These are phyloP conservation scores for Hystrix cristata DNA, from an alignment of 2,113 vertebrate genomes.

Conservation along the genomic window DNA sequence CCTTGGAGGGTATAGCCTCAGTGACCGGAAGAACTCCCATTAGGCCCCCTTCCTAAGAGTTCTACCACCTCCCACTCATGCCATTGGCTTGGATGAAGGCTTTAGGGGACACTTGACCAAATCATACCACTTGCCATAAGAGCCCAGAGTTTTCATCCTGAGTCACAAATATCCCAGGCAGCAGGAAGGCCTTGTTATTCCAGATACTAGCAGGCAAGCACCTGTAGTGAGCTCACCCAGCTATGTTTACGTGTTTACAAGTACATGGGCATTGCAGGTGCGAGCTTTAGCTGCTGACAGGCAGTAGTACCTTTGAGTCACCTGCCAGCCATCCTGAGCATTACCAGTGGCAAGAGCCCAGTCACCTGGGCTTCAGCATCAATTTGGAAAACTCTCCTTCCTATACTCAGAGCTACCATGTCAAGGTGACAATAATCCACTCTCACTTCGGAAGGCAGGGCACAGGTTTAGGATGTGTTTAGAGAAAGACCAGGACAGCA, in stretches of 20 bases:
- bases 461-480: background rate
- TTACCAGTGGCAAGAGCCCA: background rate
- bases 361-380: background rate
- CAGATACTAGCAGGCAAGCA: background rate
- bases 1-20: background rate
- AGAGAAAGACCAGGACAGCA: background rate
- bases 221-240: background rate
- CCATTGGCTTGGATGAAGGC: background rate
- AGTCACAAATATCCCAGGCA: background rate
- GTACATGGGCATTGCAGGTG: background rate
- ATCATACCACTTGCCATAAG: background rate
- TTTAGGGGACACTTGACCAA: background rate
- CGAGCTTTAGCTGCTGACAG: background rate
- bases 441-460: background rate
- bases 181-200: background rate
- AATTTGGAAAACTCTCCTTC: background rate
- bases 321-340: background rate
- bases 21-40: background rate
- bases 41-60: background rate
- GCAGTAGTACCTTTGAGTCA: background rate
- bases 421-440: background rate
- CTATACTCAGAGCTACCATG: background rate
- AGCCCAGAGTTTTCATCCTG: background rate
- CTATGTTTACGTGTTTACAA: background rate
- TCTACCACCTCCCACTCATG: background rate